phyloP scores from a whole-genome alignment of 1,140 invertebrate species.

The Oryzaephilus surinamensis region DNA sequence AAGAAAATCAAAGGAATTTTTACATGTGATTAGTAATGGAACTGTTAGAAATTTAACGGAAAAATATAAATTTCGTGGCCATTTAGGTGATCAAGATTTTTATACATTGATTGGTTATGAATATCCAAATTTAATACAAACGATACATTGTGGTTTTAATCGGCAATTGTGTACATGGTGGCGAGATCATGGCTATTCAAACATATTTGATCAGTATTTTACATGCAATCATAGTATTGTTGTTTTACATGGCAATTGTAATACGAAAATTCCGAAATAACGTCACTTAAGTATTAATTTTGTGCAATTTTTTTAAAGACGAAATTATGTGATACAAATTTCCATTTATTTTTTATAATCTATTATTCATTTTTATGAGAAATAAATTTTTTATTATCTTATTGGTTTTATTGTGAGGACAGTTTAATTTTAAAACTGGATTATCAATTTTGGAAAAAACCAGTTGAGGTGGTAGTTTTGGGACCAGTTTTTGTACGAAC shows the following conservation, averaged over 20 bases:
- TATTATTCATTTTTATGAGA: too few relatives aligned
- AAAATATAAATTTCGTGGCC: slow-evolving; percentile 65
- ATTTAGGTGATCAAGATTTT: slow-evolving; percentile 82
- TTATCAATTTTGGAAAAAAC: too few relatives aligned
- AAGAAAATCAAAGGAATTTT: slow-evolving; percentile 44
- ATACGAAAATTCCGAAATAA: slow-evolving; percentile 61
- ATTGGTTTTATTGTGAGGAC: too few relatives aligned
- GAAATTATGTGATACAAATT: too few relatives aligned
- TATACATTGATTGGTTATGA: slow-evolving; percentile 65
- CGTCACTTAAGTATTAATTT: too few relatives aligned
- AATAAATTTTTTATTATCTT: too few relatives aligned
- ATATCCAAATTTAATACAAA: slow-evolving; percentile 61
- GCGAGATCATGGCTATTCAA: slow-evolving; percentile 64
- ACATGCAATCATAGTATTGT: slow-evolving; percentile 58
- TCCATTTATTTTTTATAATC: too few relatives aligned
- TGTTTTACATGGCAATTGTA: slow-evolving; percentile 80
- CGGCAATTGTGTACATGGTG: slow-evolving; percentile 78
- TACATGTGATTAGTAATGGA: slow-evolving; percentile 44
- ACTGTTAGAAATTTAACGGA: slow-evolving; percentile 48
- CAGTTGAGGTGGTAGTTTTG: too few relatives aligned
- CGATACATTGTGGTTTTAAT: slow-evolving; percentile 74
- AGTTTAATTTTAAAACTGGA: too few relatives aligned
- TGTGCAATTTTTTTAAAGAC: too few relatives aligned
- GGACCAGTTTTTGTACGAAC: too few relatives aligned
- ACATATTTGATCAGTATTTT: slow-evolving; percentile 68